Base-by-base conservation (phyloP, 2,113 vertebrate species). In the Strigops habroptila region DNA sequence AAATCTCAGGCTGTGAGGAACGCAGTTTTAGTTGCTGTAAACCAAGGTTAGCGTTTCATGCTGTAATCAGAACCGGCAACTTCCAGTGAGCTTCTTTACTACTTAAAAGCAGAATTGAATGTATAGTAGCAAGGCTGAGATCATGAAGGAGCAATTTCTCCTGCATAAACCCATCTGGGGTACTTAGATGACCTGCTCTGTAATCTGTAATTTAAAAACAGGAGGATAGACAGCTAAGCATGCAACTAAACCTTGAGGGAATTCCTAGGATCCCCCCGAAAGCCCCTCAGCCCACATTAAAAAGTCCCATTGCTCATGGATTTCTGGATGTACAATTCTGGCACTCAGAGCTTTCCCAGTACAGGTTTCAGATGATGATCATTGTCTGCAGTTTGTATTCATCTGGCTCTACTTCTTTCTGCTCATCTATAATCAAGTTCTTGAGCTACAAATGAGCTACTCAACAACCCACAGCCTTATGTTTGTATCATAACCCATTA, bases 391-490 rank as follows among this genome's bases (percentile, higher is more conserved):
- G 74, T 44, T 83, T 88, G 71, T 69, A 65, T 87, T 96, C 92
- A 93, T 96, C 86, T 87, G 67, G 79, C 76, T 93, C 82, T 76
- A 14, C 78, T 82, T 87, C 69, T 60, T 93, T 84, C 91, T 93
- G 63, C 84, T 95, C 95, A 84, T 91, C 80, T n/a, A 68, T 87
- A 96, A 96, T 89, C 93, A 87, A 91, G 86, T 91, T 95, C 86
- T 92, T 80, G 69, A 95, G 86, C 77, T 93, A 84, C 80, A 97
- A 88, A 96, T 73, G 82, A 92, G 88, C 73, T 86, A 70, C 39
- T 91, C 16, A 1, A 81, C 85, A 89, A n/a, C 48, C 33, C 62
- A 49, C 62, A 91, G 62, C 80, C 92, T 88, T 93, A 65, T 88
- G 93, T 71, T 93, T 0, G 0, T 49, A 70, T 52, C 69, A 55